Conservation (phyloP, 2,888 invertebrate species). For the Chrysodeixis includens region DNA sequence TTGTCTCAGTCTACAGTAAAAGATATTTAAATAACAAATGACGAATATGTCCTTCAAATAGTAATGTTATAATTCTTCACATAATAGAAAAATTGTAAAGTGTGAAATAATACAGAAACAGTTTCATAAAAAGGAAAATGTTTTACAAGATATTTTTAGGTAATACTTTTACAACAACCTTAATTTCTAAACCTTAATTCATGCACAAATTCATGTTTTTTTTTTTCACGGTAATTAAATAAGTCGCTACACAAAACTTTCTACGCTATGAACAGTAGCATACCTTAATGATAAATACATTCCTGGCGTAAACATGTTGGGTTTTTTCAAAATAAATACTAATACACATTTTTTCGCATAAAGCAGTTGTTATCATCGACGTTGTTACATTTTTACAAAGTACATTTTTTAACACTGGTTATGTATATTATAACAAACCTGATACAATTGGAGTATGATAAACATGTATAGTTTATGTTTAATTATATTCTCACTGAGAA, state of each 20-base stretch:
- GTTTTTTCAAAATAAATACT: background rate
- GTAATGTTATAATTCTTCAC: background rate
- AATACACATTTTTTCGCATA: background rate
- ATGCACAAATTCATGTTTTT: background rate
- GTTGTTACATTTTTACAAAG: background rate
- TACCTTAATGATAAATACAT: too few species aligned
- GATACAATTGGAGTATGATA: background rate
- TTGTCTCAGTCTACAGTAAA: background rate
- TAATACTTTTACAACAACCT: too few species aligned
- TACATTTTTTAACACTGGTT: background rate
- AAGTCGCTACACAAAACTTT: background rate
- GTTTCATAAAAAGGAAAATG: too few species aligned
- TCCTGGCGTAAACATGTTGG: background rate
- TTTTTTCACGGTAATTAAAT: background rate
- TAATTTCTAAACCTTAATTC: too few species aligned
- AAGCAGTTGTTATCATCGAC: background rate
- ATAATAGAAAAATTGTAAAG: too few species aligned
- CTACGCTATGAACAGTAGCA: background rate
- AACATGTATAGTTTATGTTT: background rate
- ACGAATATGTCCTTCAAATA: background rate
- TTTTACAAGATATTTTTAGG: too few species aligned
- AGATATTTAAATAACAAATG: background rate
- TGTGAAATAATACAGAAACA: too few species aligned
- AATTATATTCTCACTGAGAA: too few species aligned
- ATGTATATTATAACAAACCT: background rate